Evolutionary conservation across 2,797 vertebrate genomes (phyloP), one percentile per base, ranked within the genome.

Genomic region (Coregonus suidteri): DNA sequence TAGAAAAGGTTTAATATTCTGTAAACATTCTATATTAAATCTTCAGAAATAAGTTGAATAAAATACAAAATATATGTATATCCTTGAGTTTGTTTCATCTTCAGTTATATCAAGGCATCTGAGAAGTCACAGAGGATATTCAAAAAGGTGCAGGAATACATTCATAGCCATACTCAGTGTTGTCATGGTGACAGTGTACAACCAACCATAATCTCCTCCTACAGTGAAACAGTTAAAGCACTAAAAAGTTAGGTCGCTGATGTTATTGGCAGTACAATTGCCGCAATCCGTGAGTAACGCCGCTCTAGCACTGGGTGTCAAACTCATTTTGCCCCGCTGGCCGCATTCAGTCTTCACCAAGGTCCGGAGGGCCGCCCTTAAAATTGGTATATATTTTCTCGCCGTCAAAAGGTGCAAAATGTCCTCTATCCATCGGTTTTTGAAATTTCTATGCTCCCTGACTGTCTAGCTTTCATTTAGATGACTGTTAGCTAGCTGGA

Each of bases 1-100:
- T 80, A 71, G 68, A 83, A 82, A 71, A 74, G 54, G 75, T 75
- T 41, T 78, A 80, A 68, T 78, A 25, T 7, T 54, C n/a, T 47
- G 41, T 67, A 31, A 52, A 71, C 56, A 74, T 66, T 25, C 51
- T 37, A 52, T n/a, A 65, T 62, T 47, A 47, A 14, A 75, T 73
- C 47, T 77, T 59, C 34, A 72, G 2, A 47, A 78, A 71, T 69
- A 74, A 37, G 41, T 6, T 20, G 41, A 51, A 56, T 74, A 71
- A 35, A 64, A 75, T 72, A 66, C 15, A 53, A 59, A 75, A 51
- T 71, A 41, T 53, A 18, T 67, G 2, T 47, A 30, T 73, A 30
- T 74, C 53, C 54, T 74, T 76, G 11, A 52, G 20, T 51, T 37
- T n/a, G 20, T 25, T 35, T 35, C n/a, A 53, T 70, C 37, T 54